Conservation (phyloP, 1,140 invertebrate species). For the Chironomus tepperi region DNA sequence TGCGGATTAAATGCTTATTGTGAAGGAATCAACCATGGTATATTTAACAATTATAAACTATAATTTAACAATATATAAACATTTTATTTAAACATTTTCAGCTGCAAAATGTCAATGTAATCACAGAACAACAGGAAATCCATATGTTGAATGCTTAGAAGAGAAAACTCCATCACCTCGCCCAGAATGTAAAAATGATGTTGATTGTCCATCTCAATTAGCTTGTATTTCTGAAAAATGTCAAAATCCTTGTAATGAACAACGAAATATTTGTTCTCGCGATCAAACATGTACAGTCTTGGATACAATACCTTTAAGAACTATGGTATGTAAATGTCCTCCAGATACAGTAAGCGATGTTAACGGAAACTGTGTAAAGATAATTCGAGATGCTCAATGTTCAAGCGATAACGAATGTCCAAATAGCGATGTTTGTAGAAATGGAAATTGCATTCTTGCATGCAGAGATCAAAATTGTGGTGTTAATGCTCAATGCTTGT, state of each 20-base stretch:
- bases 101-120: slow-evolving; percentile 56
- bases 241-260: slow-evolving; percentile 61
- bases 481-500: slow-evolving; percentile 72
- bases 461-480: slow-evolving; percentile 71
- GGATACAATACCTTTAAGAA: slow-evolving; percentile 66
- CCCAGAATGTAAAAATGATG: slow-evolving; percentile 61
- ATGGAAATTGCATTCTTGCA: slow-evolving; percentile 67
- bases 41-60: neutral
- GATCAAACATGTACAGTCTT: slow-evolving; percentile 70
- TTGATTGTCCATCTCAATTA: slow-evolving; percentile 61
- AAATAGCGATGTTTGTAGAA: slow-evolving; percentile 59
- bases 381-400: slow-evolving; percentile 42
- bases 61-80: slow-evolving; percentile 42
- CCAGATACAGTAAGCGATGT: slow-evolving; percentile 55
- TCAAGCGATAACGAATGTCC: slow-evolving; percentile 61
- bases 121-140: slow-evolving; percentile 64
- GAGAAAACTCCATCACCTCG: slow-evolving; percentile 31
- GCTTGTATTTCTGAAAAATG: slow-evolving; percentile 71
- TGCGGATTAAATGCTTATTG: slow-evolving; percentile 70
- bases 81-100: neutral
- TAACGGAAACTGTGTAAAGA: slow-evolving; percentile 53
- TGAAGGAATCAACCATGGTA: slow-evolving; percentile 53
- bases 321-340: slow-evolving; percentile 73
- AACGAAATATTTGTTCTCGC: slow-evolving; percentile 53
- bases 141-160: slow-evolving; percentile 59